Base-by-base conservation (phyloP, 1,140 invertebrate genomes). In the Cyclargus thomasi region DNA sequence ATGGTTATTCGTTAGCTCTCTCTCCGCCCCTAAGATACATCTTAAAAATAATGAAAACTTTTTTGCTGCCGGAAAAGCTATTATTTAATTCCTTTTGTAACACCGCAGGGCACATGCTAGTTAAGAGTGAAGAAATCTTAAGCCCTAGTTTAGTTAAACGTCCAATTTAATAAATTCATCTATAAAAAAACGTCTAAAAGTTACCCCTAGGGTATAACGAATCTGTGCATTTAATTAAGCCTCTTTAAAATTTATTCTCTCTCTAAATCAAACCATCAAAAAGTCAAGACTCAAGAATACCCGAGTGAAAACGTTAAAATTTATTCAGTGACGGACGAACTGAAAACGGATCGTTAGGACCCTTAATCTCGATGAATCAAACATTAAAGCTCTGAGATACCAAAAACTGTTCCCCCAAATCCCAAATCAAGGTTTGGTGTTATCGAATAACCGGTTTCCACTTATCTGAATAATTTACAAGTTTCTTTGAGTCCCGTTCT, bases 391-490 rank as follows among this genome's bases (percentile, higher is more conserved):
- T 14, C 7, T 1, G 39, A 47, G 39, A 47, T 47, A 16, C 39
- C 39, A 16, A 47, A 47, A 47, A 47, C 11, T 8, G 39, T 14
- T 47, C 39, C 29, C 29, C 29, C 10, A 59, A 59, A 59, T 59
- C 55, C 6, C 18, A 59, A 59, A 59, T 59, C 55, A 59, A 59
- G 7, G 55, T 21, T 20, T 59, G 39, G 39, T 11, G 11, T 59
- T 59, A 59, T 17, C 55, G 18, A 14, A 21, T 59, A 17, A 55
- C 53, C 17, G 17, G 18, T 59, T 59, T 8, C n/a, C 55, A 21
- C 20, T 59, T 59, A 21, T 21, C 55, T 59, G 55, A 59, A 59
- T 59, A 59, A 59, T 59, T 59, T 59, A 59, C 55, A 59, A 20
- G 55, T 18, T 59, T 59, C 18, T 59, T 55, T 59, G 18, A 59